Evolutionary conservation across 23 tunicate species (phyloP).

Genomic region (Botrylloides violaceus): DNA sequence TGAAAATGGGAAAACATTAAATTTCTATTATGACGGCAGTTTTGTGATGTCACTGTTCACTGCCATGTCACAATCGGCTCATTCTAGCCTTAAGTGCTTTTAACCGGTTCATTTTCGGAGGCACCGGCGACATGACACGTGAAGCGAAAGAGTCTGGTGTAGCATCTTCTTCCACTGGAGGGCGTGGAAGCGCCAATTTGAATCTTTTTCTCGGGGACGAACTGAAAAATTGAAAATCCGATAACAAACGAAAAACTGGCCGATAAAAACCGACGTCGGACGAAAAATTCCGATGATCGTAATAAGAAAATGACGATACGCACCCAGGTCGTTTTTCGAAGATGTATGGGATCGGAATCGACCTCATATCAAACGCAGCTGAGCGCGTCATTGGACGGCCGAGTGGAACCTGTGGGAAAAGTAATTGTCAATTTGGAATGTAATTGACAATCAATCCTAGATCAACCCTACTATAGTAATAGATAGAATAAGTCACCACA

Average conservation of each 20-base stretch:
- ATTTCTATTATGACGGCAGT: no score
- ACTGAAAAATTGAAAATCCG: constrained; percentile 32
- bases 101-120: constrained; percentile 53
- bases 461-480: no score
- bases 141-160: constrained; percentile 48
- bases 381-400: constrained; percentile 68
- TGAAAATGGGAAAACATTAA: no score
- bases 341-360: constrained; percentile 66
- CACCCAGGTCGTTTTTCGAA: constrained; percentile 87
- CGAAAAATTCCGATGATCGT: no score
- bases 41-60: no score
- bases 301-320: not conserved
- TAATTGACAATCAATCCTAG: no score
- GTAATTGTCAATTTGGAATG: no score
- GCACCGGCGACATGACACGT: constrained; percentile 46
- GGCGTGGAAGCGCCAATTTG: constrained; percentile 41
- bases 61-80: not conserved
- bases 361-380: constrained; percentile 49
- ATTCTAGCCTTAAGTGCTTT: constrained; percentile 20
- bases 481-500: no score
- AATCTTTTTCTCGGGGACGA: constrained; percentile 51
- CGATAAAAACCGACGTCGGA: no score
- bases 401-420: constrained; percentile 89
- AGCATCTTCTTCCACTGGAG: constrained; percentile 21
- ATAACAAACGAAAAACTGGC: no score